phyloP scores from a whole-genome alignment of 2,888 invertebrate species.

The Mechanitis messenoides region DNA sequence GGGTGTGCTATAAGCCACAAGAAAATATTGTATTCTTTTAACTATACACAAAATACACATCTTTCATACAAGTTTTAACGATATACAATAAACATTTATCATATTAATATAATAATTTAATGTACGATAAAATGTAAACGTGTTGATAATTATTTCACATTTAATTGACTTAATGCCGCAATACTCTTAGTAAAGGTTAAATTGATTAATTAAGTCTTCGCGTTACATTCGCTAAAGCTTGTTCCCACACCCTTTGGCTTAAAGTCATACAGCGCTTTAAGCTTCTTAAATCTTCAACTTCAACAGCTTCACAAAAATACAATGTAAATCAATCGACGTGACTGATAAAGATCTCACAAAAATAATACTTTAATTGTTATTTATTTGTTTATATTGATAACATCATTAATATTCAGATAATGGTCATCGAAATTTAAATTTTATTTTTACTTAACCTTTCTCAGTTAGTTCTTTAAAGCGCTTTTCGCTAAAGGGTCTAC shows the following conservation, averaged over 20 bases:
- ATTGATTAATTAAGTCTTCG: constrained; percentile 47
- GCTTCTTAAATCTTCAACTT: neutral
- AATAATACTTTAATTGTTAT: no score
- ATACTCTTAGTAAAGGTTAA: constrained; percentile 40
- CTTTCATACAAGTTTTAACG: no score
- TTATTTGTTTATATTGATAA: no score
- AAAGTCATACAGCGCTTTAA: constrained; percentile 37
- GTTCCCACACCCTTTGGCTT: constrained; percentile 47
- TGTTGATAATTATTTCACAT: constrained; percentile 4
- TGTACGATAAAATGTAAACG: no score
- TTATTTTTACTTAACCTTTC: no score
- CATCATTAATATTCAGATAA: no score
- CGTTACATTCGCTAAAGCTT: constrained; percentile 30
- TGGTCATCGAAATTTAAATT: no score
- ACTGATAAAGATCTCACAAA: neutral
- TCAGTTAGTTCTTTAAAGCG: constrained; percentile 30
- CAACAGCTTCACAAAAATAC: neutral
- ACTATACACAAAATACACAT: no score
- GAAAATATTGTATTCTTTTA: no score
- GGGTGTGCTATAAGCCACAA: no score
- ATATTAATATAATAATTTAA: no score
- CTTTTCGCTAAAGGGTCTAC: constrained; percentile 43
- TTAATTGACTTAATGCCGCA: constrained; percentile 27
- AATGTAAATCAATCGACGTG: neutral
- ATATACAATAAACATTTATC: no score